Percentiles rank a stretch among this genome's conserved stretches.
phyloP scores from a whole-genome alignment of 2,888 invertebrate species.

The Pimpla rufipes region DNA sequence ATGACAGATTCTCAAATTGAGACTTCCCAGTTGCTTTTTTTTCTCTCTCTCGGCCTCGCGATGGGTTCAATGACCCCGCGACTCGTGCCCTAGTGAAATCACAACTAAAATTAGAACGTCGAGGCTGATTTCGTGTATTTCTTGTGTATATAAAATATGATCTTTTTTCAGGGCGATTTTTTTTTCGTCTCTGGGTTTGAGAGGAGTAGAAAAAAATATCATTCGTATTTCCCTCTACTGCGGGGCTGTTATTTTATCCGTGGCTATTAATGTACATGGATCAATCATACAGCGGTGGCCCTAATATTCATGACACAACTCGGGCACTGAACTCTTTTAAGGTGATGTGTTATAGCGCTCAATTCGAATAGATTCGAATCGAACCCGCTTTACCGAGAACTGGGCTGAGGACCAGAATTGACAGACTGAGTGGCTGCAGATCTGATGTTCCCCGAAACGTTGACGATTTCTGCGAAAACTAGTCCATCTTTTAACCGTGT shows the following conservation, averaged over 20 bases:
- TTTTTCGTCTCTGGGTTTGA: neutral
- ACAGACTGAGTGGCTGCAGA: neutral
- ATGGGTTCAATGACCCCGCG: conserved; percentile 3
- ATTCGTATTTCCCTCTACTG: too few relatives aligned
- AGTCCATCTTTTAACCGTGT: neutral
- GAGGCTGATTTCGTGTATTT: neutral
- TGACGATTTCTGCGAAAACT: neutral
- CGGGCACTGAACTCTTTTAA: neutral
- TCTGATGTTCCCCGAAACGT: neutral
- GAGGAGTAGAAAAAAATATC: neutral
- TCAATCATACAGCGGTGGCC: too few relatives aligned
- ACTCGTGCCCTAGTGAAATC: conserved; percentile 11
- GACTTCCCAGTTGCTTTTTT: neutral
- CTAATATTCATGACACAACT: too few relatives aligned
- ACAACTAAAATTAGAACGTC: conserved; percentile 6
- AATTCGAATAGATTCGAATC: neutral
- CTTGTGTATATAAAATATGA: neutral
- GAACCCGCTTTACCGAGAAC: too few relatives aligned
- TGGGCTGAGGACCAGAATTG: neutral
- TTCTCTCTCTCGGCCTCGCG: neutral
- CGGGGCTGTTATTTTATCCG: too few relatives aligned
- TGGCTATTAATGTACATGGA: too few relatives aligned
- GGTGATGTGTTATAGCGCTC: neutral
- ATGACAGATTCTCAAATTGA: conserved; percentile 13
- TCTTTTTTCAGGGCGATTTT: neutral